These are phyloP conservation scores for Cephus spinipes DNA, from an alignment of 2,888 invertebrate genomes.

Conservation along the genomic window DNA sequence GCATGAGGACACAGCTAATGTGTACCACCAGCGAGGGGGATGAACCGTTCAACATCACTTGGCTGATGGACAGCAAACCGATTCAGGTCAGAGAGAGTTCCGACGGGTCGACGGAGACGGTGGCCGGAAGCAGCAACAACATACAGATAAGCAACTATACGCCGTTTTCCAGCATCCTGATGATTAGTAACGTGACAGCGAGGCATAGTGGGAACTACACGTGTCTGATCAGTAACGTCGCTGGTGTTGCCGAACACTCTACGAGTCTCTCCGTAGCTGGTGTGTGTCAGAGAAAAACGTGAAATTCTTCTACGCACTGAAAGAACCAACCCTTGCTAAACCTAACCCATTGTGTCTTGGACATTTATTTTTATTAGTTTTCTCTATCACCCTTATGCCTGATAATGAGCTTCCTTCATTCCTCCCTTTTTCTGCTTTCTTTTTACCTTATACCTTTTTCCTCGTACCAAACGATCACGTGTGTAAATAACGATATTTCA, in stretches of 20 bases:
- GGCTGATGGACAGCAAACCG: constrained; percentile 67
- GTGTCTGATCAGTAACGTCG: constrained; percentile 74
- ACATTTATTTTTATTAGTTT: background rate
- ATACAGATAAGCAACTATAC: constrained; percentile 70
- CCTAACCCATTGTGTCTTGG: background rate
- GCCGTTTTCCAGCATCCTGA: constrained; percentile 72
- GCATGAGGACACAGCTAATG: constrained; percentile 68
- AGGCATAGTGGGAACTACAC: constrained; percentile 75
- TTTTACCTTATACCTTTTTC: background rate
- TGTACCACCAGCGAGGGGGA: constrained; percentile 72
- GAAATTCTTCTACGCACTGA: background rate
- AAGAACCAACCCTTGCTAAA: background rate
- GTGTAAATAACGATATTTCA: constrained; percentile 2
- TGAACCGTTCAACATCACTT: constrained; percentile 71
- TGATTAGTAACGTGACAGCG: constrained; percentile 74
- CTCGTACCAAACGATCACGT: background rate
- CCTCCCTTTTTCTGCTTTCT: background rate
- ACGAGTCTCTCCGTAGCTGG: constrained; percentile 71
- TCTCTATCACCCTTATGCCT: background rate
- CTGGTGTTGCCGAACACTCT: constrained; percentile 70
- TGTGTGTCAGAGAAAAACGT: constrained; percentile 55
- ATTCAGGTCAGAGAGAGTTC: constrained; percentile 57
- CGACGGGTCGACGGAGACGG: constrained; percentile 3
- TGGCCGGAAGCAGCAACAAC: constrained; percentile 35
- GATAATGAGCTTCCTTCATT: background rate